Percentiles rank a stretch among this genome's conserved stretches.
Conservation (phyloP, 1,140 invertebrate genomes). For the Frieseomelitta varia region DNA sequence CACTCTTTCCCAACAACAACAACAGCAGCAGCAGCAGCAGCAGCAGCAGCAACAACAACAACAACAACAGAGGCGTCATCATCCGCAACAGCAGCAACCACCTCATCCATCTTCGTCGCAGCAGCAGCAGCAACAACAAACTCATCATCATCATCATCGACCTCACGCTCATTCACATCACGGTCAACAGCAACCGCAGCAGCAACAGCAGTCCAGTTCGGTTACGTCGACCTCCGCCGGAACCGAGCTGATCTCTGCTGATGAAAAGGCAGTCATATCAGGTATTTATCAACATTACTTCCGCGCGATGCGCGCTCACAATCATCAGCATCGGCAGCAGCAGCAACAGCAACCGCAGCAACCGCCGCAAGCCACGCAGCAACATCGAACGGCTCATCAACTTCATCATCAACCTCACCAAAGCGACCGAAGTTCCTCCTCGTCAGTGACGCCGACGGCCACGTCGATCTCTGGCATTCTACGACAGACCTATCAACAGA, state of each 20-base stretch:
- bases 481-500: slow-evolving; percentile 66
- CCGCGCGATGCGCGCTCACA: slow-evolving; percentile 70
- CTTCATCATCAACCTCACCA: slow-evolving; percentile 67
- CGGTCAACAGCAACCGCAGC: slow-evolving; percentile 57
- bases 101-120: not conserved
- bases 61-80: slow-evolving; percentile 54
- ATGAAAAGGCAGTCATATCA: slow-evolving; percentile 75
- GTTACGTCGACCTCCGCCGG: slow-evolving; percentile 57
- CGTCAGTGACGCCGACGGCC: slow-evolving; percentile 54
- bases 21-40: slow-evolving; percentile 60
- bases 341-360: slow-evolving; percentile 61
- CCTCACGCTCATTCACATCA: slow-evolving; percentile 50
- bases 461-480: slow-evolving; percentile 58
- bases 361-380: slow-evolving; percentile 51
- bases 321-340: slow-evolving; percentile 65
- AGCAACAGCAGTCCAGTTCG: slow-evolving; percentile 72
- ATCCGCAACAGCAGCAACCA: slow-evolving; percentile 58
- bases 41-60: slow-evolving; percentile 64
- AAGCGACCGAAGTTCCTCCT: slow-evolving; percentile 68
- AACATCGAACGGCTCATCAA: slow-evolving; percentile 53
- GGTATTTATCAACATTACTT: slow-evolving; percentile 75
- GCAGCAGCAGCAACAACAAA: slow-evolving; percentile 68
- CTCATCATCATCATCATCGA: slow-evolving; percentile 58
- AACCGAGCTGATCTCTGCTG: slow-evolving; percentile 61
- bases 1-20: slow-evolving; percentile 58